Evolutionary conservation across 1,140 invertebrate genomes (phyloP).

Genomic region (Drosophila suzukii): DNA sequence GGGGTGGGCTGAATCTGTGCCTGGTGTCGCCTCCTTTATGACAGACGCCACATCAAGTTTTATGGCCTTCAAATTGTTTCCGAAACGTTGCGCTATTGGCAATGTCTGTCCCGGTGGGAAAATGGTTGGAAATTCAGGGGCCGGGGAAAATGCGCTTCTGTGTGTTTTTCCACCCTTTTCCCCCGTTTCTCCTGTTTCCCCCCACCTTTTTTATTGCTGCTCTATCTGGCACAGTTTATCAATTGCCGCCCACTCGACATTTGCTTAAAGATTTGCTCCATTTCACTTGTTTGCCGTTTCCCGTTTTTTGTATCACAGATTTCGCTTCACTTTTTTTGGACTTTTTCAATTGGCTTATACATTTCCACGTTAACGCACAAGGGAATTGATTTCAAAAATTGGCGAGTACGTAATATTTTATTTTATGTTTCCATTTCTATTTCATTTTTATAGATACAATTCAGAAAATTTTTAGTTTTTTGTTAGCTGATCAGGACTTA

Average conservation of each 20-base stretch:
- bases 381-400: neutral
- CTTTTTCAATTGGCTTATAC: neutral
- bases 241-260: slow-evolving; percentile 47
- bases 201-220: slow-evolving; percentile 14
- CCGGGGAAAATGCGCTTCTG: slow-evolving; percentile 9
- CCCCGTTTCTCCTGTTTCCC: neutral
- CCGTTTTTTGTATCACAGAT: slow-evolving; percentile 27
- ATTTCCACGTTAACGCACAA: slow-evolving; percentile 2
- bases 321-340: slow-evolving; percentile 22
- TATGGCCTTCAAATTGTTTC: slow-evolving; percentile 82
- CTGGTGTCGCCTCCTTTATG: slow-evolving; percentile 59
- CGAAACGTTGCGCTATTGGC: slow-evolving; percentile 72
- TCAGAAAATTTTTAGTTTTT: neutral
- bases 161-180: slow-evolving; percentile 6
- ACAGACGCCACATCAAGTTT: slow-evolving; percentile 73
- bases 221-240: slow-evolving; percentile 64
- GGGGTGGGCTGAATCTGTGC: slow-evolving; percentile 30
- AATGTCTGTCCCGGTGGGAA: slow-evolving; percentile 26
- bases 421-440: neutral
- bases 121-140: slow-evolving; percentile 10
- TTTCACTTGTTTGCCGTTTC: slow-evolving; percentile 55
- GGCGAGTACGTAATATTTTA: neutral
- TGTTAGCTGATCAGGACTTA: neutral
- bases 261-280: slow-evolving; percentile 66
- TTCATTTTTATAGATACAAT: too few species aligned